Base-by-base conservation (phyloP, 2,113 vertebrate species). In the Dicrurus megarhynchus region DNA sequence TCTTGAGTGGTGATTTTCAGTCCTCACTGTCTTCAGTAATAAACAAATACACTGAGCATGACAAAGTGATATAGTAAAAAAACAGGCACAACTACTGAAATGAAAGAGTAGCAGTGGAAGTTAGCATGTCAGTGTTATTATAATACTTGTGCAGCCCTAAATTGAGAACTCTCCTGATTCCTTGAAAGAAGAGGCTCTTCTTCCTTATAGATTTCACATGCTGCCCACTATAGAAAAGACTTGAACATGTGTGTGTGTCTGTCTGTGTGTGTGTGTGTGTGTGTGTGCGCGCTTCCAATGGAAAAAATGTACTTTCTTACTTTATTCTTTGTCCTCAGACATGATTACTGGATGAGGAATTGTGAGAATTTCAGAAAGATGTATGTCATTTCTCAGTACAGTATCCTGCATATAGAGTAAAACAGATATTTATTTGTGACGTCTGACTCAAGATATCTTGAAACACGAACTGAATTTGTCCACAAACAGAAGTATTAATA, bases 171-270 rank as follows among this genome's bases (percentile, higher is more conserved):
- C 16, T 70, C 32, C 28, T 42, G 11, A 28, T 61, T 74, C 35
- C 24, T 82, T 67, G 41, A 75, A 89, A 82, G 76, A 71, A 57
- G 22, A 88, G 6, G 11, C 19, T 77, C 41, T 77, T 83, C 32
- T 81, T 75, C 44, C 35, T 71, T 41, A 26, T 0, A 41, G 22
- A 49, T 23, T 63, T 87, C 41, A 30, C 3, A 30, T 33, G 19
- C 20, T 79, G 41, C 57, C 28, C 53, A 32, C 17, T 63, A 50
- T 28, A 56, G n/a, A 44, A 85, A 63, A 87, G 26, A 37, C 19
- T 20, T 35, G 47, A 81, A 37, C 0, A 0, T 35, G 16, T 26
- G 4, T 30, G 8, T 30, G 18, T 33, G 16, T 9, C 9, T 42
- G 11, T 39, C n/a, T n/a, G n/a, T n/a, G 0, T 39, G 9, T 35